Conservation (phyloP, 2,888 invertebrate species). For the Brachycybe producta region DNA sequence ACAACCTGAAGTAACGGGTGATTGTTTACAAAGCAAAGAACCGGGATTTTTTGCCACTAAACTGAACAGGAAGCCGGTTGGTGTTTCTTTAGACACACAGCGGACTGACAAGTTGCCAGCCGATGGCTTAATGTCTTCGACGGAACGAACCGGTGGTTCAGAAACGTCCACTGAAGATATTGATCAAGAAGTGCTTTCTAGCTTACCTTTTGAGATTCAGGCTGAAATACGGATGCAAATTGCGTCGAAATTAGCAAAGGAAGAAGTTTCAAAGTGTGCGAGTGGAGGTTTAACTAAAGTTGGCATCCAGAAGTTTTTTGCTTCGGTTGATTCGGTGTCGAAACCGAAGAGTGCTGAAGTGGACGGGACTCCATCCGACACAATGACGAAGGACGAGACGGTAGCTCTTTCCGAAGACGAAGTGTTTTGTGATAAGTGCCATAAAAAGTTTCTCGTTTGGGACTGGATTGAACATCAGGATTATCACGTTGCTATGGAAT, state of each 20-base stretch:
- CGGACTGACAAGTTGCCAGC: background rate
- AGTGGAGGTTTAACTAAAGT: no score
- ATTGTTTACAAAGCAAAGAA: background rate
- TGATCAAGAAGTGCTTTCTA: background rate
- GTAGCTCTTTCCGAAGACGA: background rate
- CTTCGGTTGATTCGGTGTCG: background rate
- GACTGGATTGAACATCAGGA: slow-evolving; percentile 63
- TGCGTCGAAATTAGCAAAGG: no score
- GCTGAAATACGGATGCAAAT: background rate
- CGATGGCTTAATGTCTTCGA: background rate
- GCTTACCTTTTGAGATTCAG: slow-evolving; percentile 2
- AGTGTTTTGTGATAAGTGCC: slow-evolving; percentile 51
- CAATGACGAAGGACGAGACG: background rate
- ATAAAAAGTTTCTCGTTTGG: slow-evolving; percentile 44
- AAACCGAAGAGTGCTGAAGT: background rate
- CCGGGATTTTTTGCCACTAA: slow-evolving; percentile 1
- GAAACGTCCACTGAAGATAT: background rate
- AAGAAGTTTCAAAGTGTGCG: no score
- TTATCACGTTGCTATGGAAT: slow-evolving; percentile 67
- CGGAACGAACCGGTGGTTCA: background rate
- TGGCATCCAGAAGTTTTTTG: background rate
- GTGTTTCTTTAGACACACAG: background rate
- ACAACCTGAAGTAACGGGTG: no score
- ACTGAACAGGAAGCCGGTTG: background rate
- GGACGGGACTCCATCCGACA: background rate